Conservation (phyloP, 1,140 invertebrate species). For the Heliconius congener region DNA sequence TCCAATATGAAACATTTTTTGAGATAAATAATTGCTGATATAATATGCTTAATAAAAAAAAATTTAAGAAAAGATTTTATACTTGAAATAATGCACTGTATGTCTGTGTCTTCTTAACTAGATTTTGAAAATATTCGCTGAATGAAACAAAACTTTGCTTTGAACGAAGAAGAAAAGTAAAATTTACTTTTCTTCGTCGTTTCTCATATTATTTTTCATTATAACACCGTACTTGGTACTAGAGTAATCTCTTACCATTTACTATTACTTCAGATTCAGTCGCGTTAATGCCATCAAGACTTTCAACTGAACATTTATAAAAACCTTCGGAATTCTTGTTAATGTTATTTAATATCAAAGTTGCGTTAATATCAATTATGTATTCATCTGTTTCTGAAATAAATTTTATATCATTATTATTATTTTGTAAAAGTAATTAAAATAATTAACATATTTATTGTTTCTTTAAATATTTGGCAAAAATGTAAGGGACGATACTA, state of each 20-base stretch:
- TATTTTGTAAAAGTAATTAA: neutral
- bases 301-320: neutral
- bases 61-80: too few species aligned
- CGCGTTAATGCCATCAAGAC: neutral
- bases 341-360: neutral
- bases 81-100: too few species aligned
- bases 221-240: neutral
- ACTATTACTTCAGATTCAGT: neutral
- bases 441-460: too few species aligned
- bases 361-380: neutral
- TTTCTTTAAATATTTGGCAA: too few species aligned
- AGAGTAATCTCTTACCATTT: neutral
- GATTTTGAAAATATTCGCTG: too few species aligned
- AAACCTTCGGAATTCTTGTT: neutral
- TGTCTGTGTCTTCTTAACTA: too few species aligned
- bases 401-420: neutral
- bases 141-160: neutral
- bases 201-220: neutral
- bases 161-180: too few species aligned
- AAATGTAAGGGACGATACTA: too few species aligned
- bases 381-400: neutral
- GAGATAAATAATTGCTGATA: too few species aligned
- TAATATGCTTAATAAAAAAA: too few species aligned
- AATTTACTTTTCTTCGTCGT: neutral
- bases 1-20: neutral